Percentiles rank a stretch among this genome's conserved stretches.
These are phyloP conservation scores for Pangasius djambal DNA, from an alignment of 2,797 vertebrate species.

Conservation along the genomic window DNA sequence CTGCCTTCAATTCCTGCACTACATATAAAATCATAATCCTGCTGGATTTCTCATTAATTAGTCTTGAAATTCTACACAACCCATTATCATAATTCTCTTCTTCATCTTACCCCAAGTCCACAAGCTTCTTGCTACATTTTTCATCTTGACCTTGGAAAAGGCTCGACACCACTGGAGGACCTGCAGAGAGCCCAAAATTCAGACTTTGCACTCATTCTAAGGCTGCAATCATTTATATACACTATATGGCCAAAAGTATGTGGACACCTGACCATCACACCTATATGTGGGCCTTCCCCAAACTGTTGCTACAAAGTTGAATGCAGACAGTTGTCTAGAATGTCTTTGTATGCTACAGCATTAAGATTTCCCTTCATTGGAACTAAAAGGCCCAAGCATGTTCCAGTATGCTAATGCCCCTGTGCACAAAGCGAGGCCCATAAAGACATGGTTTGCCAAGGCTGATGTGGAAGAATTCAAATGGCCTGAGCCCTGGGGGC, in stretches of 20 bases:
- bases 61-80: neutral
- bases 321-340: neutral
- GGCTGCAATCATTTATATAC: neutral
- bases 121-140: conserved; percentile 75
- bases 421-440: neutral
- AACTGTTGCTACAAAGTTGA: neutral
- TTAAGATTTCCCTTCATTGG: neutral
- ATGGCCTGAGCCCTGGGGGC: neutral
- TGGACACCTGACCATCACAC: no score
- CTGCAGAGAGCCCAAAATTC: conserved; percentile 51
- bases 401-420: neutral
- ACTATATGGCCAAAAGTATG: neutral
- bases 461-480: neutral
- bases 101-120: conserved; percentile 79
- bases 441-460: neutral
- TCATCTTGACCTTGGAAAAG: conserved; percentile 73
- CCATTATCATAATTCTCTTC: neutral
- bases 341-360: neutral
- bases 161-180: conserved; percentile 69
- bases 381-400: neutral
- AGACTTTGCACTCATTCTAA: neutral
- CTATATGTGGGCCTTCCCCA: neutral
- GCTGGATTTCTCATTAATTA: neutral
- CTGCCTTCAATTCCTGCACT: neutral
- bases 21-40: conserved; percentile 1